These are phyloP conservation scores for Patella caerulea DNA, from an alignment of 2,888 invertebrate species.

Conservation along the genomic window DNA sequence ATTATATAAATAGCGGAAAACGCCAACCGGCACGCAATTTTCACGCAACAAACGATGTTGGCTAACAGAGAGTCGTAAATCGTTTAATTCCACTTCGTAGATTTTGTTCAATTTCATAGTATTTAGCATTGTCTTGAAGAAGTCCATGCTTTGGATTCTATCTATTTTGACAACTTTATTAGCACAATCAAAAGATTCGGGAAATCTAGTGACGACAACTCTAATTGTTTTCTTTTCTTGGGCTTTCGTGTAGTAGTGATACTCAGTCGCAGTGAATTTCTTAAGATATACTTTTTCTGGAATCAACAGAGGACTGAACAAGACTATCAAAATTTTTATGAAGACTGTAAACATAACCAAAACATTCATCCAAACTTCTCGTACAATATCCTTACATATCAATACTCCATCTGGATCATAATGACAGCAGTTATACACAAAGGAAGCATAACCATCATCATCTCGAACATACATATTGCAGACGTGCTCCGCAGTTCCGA, in stretches of 20 bases:
- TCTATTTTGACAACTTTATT: slow-evolving; percentile 30
- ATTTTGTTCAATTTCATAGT: slow-evolving; percentile 26
- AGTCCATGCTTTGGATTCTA: slow-evolving; percentile 32
- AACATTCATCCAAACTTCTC: slow-evolving; percentile 48
- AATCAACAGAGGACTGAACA: slow-evolving; percentile 56
- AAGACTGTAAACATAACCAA: slow-evolving; percentile 47
- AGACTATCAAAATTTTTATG: slow-evolving; percentile 53
- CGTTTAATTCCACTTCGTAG: slow-evolving; percentile 36
- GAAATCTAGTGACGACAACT: slow-evolving; percentile 24
- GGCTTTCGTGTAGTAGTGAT: background rate
- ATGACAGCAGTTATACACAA: slow-evolving; percentile 41
- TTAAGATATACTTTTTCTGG: slow-evolving; percentile 50
- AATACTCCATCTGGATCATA: slow-evolving; percentile 17
- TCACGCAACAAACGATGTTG: slow-evolving; percentile 45
- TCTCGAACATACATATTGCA: slow-evolving; percentile 43
- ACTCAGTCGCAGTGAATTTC: slow-evolving; percentile 17
- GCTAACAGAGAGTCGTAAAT: slow-evolving; percentile 48
- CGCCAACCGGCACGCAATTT: slow-evolving; percentile 50
- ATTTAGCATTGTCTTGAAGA: slow-evolving; percentile 35
- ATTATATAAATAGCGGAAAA: slow-evolving; percentile 49
- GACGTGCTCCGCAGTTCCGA: slow-evolving; percentile 27
- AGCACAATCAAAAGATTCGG: slow-evolving; percentile 26
- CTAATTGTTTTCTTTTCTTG: background rate
- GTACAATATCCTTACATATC: slow-evolving; percentile 34
- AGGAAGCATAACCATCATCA: slow-evolving; percentile 31